Base-by-base conservation (phyloP, 2,113 vertebrate genomes). In the Pagrus major region DNA sequence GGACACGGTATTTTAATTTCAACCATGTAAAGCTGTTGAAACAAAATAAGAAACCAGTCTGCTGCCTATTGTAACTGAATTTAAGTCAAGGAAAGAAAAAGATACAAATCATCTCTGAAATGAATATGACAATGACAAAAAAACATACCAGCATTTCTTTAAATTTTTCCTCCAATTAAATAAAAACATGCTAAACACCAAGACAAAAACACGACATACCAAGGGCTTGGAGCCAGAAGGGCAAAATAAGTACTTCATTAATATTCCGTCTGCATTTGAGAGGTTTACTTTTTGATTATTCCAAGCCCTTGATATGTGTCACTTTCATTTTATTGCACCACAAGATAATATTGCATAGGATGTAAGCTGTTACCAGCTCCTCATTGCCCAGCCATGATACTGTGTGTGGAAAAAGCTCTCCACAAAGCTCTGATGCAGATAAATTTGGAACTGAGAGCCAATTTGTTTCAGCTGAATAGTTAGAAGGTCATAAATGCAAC, bases 341-440 rank as follows among this genome's bases (percentile, higher is more conserved):
- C 60, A 84, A 89, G 85, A 90, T 91, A 84, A 94, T 95, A 95
- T 95, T 95, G 94, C 94, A 95, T 95, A 95, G 93, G 90, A 93
- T 93, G 85, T 92, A 93, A 89, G 91, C 94, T 94, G 94, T 71
- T 88, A 86, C 86, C 93, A 94, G 93, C 93, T 87, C 93, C 92
- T 93, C 77, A 69, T 88, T 93, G 92, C 94, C 94, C 93, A 95
- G 93, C 94, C 92, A 92, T 89, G 56, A 90, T 69, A 91, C 64
- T 87, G 68, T 86, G n/a, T 55, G 46, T 68, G 76, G 56, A 64
- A 69, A 61, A 69, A 56, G 39, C 25, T 18, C 65, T 63, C 23
- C 39, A 66, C 33, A 85, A 82, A 83, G 15, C 69, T 82, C 70
- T 51, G 70, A 75, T 68, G 73, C 59, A 68, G 68, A 61, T 35